Evolutionary conservation across 2,888 invertebrate species (phyloP).

Genomic region (Exocentrus adspersus): DNA sequence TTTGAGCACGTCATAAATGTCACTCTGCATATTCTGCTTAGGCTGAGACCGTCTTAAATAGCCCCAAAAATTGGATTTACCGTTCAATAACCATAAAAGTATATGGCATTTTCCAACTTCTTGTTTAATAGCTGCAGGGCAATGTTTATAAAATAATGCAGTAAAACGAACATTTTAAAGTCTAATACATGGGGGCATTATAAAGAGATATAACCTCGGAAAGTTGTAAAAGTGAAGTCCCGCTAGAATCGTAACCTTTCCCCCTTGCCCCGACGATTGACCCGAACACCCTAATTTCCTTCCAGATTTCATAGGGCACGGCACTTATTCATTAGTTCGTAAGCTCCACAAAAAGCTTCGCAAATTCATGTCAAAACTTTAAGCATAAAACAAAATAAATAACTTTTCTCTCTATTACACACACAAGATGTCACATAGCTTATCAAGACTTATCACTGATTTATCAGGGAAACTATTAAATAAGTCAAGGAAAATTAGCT

Average conservation of each 20-base stretch:
- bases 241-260: slow-evolving; percentile 51
- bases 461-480: too few species aligned
- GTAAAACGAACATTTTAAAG: slow-evolving; percentile 64
- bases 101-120: slow-evolving; percentile 63
- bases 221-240: slow-evolving; percentile 60
- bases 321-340: slow-evolving; percentile 33
- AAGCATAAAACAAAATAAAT: neutral
- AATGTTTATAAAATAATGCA: slow-evolving; percentile 65
- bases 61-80: slow-evolving; percentile 65
- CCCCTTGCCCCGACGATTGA: slow-evolving; percentile 45
- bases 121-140: slow-evolving; percentile 62
- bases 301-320: slow-evolving; percentile 35
- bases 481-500: too few species aligned
- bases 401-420: neutral
- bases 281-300: slow-evolving; percentile 40
- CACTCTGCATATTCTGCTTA: slow-evolving; percentile 60
- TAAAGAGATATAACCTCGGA: slow-evolving; percentile 61
- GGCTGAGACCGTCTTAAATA: slow-evolving; percentile 61
- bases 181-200: slow-evolving; percentile 62
- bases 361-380: neutral
- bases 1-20: slow-evolving; percentile 60
- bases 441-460: too few species aligned
- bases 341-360: neutral
- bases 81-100: slow-evolving; percentile 65
- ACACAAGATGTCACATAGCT: too few species aligned